phyloP scores from a whole-genome alignment of 2,113 vertebrate species.

The Oreotragus oreotragus region DNA sequence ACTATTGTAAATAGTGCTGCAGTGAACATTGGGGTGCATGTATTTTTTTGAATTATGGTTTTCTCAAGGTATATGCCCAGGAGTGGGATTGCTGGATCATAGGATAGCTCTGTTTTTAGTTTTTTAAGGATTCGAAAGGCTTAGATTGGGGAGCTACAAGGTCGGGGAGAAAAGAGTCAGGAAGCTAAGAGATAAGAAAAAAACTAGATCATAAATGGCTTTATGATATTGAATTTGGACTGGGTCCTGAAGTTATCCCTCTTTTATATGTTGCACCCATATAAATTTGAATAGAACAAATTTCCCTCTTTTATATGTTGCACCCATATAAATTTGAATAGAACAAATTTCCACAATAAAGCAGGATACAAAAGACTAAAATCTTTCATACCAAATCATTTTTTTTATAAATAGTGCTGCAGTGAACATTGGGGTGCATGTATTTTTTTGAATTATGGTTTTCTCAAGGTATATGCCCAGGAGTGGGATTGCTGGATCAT shows the following conservation, averaged over 20 bases:
- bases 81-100: not conserved
- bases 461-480: not conserved
- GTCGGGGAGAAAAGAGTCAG: not conserved
- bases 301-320: no score
- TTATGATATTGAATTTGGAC: not conserved
- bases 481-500: not conserved
- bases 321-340: not conserved
- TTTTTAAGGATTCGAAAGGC: not conserved
- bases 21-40: not conserved
- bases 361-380: not conserved
- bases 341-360: not conserved
- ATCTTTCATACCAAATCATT: not conserved
- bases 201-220: not conserved
- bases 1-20: not conserved
- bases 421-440: not conserved
- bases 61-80: not conserved
- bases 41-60: not conserved
- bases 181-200: not conserved
- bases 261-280: no score
- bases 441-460: not conserved
- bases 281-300: no score
- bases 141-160: not conserved
- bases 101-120: not conserved
- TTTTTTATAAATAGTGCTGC: no score
- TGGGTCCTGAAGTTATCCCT: not conserved